Percentiles rank a stretch among this genome's conserved stretches.
Evolutionary conservation across 2,113 vertebrate genomes (phyloP).

Genomic region (Spheniscus mendiculus): DNA sequence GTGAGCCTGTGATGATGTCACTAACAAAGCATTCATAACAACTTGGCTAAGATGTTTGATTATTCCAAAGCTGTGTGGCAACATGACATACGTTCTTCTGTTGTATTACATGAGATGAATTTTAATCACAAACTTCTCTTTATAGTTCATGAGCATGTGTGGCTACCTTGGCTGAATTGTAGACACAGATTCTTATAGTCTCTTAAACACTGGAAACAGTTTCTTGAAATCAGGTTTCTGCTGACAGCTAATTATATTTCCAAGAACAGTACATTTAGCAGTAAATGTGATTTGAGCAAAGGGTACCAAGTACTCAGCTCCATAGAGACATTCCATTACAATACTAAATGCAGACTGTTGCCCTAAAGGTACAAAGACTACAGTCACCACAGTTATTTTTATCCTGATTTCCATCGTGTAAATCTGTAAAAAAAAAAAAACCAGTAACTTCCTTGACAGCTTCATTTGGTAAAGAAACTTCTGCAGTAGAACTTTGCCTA

Average conservation of each 20-base stretch:
- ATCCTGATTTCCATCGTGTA: not conserved
- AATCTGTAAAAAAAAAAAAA: not conserved
- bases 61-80: not conserved
- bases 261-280: not conserved
- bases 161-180: not conserved
- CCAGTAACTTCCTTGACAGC: not conserved
- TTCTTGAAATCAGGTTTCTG: not conserved
- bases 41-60: not conserved
- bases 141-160: not conserved
- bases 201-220: not conserved
- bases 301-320: not conserved
- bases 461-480: not conserved
- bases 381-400: not conserved
- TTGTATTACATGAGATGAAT: not conserved
- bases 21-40: not conserved
- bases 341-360: not conserved
- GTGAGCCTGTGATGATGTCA: not conserved
- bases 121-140: not conserved
- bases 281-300: not conserved
- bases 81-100: not conserved
- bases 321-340: not conserved
- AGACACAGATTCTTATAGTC: not conserved
- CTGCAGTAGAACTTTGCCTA: not conserved
- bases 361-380: not conserved
- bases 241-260: not conserved